Conservation (phyloP, 1,140 invertebrate genomes). For the Dreissena polymorpha region DNA sequence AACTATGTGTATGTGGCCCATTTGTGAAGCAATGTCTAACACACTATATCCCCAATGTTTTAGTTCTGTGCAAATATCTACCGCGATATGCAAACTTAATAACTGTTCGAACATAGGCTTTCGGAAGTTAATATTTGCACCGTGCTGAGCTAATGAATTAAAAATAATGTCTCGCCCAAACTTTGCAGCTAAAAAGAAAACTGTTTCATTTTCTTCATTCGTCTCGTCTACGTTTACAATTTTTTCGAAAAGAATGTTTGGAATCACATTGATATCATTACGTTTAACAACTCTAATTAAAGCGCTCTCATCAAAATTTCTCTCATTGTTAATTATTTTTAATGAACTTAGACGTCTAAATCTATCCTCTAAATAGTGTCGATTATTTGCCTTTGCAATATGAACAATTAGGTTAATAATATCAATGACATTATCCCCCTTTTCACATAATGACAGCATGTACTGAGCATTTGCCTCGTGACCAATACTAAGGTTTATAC, state of each 20-base stretch:
- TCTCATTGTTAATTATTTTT: not conserved
- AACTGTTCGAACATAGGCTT: not conserved
- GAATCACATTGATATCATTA: not conserved
- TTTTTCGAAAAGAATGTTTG: not conserved
- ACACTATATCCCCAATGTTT: conserved; percentile 5
- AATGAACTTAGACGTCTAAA: not conserved
- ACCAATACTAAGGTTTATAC: not conserved
- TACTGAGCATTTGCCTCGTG: conserved; percentile 13
- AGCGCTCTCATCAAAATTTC: not conserved
- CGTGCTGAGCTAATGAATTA: not conserved
- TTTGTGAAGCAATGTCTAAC: conserved; percentile 19
- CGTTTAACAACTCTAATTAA: not conserved
- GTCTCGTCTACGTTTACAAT: not conserved
- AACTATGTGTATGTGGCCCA: not conserved
- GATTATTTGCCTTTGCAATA: not conserved
- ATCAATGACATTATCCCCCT: not conserved
- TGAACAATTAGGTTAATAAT: conserved; percentile 8
- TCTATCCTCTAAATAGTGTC: not conserved
- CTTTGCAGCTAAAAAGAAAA: not conserved
- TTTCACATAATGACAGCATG: not conserved
- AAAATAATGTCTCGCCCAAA: not conserved
- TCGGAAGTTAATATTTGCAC: conserved; percentile 2
- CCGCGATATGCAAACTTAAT: conserved; percentile 4
- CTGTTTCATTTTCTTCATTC: conserved; percentile 15
- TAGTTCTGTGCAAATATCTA: conserved; percentile 7